Base-by-base conservation (phyloP, 2,113 vertebrate species). In the Dromas ardeola region DNA sequence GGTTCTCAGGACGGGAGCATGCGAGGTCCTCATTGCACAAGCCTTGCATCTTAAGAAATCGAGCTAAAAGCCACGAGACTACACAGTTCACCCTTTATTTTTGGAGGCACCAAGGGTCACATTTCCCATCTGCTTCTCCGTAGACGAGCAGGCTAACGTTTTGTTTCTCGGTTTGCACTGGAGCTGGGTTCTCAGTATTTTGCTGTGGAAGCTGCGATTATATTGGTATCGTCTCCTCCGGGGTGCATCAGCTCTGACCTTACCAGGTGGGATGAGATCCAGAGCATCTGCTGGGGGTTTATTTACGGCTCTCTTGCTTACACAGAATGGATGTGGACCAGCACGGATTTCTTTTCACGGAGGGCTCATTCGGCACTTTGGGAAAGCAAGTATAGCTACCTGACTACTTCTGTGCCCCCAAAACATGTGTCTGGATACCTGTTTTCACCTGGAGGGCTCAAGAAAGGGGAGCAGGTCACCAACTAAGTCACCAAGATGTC, bases 121-220 rank as follows among this genome's bases (percentile, higher is more conserved):
- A 3, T 86, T 92, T 88, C 50, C 79, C 88, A 42, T 49, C 90
- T 71, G 70, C 74, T 92, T 61, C 71, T 90, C 53, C 66, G 9
- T 20, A 47, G 66, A 13, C 0, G 1, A 73, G 29, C 36, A 26
- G 26, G 50, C 40, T 93, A 61, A 36, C 4, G 1, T 82, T 90
- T 81, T 66, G 32, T 73, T 90, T 69, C 82, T 88, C 13, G 0
- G 7, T 69, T 79, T 76, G 70, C 52, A 65, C 15, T 2, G 53
- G 53, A 69, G 83, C 62, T 90, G 78, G 9, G 8, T 25, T 82
- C 52, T 91, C 23, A 15, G 53, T 27, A 8, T 61, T 56, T 70
- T 65, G 30, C 7, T 49, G 40, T 34, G 70, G 70, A 58, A 78
- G 21, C 20, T 69, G 40, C 50, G 53, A 29, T 83, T 50, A 10